Evolutionary conservation across 2,113 vertebrate species (phyloP).

Genomic region (Alligator mississippiensis): DNA sequence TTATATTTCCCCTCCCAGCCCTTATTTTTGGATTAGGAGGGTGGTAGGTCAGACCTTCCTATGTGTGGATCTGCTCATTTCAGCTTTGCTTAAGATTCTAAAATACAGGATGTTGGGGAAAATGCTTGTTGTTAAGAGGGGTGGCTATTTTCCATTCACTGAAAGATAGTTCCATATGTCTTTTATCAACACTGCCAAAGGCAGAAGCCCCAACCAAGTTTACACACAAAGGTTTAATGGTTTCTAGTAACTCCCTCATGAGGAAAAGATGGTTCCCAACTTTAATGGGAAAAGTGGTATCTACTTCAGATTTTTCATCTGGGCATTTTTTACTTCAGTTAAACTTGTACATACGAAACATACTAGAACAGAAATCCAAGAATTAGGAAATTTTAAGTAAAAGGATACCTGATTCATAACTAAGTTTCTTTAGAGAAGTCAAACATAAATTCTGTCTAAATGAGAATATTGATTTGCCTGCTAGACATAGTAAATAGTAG

Average conservation of each 20-base stretch:
- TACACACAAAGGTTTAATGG: not conserved
- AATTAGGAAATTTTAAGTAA: not conserved
- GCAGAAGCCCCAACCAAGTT: not conserved
- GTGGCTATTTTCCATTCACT: not conserved
- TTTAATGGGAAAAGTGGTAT: not conserved
- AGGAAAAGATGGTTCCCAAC: not conserved
- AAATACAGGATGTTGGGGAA: not conserved
- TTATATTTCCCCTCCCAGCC: no score
- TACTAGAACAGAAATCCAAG: not conserved
- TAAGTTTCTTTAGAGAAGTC: not conserved
- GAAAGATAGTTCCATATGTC: not conserved
- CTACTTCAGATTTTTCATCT: not conserved
- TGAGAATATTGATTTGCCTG: not conserved
- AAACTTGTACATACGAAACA: not conserved
- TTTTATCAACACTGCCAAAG: not conserved
- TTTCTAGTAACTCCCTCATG: not conserved
- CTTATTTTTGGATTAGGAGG: not conserved
- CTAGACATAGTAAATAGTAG: no score
- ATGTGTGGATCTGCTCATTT: not conserved
- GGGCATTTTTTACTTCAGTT: not conserved
- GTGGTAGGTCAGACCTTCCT: not conserved
- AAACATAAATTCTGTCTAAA: not conserved
- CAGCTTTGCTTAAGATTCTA: not conserved
- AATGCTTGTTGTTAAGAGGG: not conserved
- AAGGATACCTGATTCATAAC: not conserved